phyloP scores from a whole-genome alignment of 2,888 invertebrate genomes.

The Andrena hattorfiana region DNA sequence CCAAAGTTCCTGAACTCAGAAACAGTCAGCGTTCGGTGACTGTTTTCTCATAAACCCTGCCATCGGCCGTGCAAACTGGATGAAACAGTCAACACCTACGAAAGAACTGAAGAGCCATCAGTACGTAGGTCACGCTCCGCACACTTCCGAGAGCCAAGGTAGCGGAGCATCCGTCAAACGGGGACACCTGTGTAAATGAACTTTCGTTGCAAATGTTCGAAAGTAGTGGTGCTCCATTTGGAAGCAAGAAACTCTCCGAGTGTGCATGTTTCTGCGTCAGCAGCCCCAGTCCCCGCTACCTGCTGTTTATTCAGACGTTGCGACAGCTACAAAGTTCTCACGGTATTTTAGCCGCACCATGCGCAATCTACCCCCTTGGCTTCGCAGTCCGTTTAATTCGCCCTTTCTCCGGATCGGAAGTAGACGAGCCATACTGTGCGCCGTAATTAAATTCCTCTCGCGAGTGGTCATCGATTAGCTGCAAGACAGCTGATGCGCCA shows the following conservation, averaged over 20 bases:
- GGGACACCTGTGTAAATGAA: not conserved
- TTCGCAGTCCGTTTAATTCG: constrained; percentile 42
- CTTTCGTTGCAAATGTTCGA: constrained; percentile 20
- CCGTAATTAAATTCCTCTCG: constrained; percentile 52
- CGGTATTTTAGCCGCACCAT: constrained; percentile 13
- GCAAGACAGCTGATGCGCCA: constrained; percentile 35
- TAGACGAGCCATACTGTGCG: not conserved
- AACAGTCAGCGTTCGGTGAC: too few species aligned
- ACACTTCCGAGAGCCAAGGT: not conserved
- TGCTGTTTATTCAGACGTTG: constrained; percentile 41
- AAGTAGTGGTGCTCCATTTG: constrained; percentile 19
- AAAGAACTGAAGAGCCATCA: not conserved
- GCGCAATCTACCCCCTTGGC: constrained; percentile 30
- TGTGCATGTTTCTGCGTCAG: not conserved
- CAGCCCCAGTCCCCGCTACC: not conserved
- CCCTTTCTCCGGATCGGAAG: constrained; percentile 14
- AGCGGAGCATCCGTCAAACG: not conserved
- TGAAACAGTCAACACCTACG: too few species aligned
- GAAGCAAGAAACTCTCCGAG: not conserved
- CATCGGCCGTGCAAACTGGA: too few species aligned
- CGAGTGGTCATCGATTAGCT: constrained; percentile 37
- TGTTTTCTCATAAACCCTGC: too few species aligned
- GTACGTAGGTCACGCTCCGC: not conserved
- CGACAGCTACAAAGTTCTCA: constrained; percentile 13
- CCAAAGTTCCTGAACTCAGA: too few species aligned